Conservation (phyloP, 2,113 vertebrate species). For the Semnornis frantzii region DNA sequence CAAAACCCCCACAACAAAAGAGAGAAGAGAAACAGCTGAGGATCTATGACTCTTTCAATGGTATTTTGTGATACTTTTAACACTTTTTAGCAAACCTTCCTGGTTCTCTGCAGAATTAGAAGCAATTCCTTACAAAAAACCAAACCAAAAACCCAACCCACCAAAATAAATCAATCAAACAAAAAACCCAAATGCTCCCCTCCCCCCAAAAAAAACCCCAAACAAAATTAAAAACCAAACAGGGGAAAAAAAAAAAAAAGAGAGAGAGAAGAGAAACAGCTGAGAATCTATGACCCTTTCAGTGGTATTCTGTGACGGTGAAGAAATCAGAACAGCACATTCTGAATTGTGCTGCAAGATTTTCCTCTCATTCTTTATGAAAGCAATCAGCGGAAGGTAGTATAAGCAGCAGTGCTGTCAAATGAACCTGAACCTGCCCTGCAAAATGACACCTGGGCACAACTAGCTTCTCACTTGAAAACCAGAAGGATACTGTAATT, state of each 20-base stretch:
- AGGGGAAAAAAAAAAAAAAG: no score
- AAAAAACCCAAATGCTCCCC: no score
- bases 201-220: no score
- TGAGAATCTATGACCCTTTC: neutral
- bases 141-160: no score
- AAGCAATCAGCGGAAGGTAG: neutral
- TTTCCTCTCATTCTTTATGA: neutral
- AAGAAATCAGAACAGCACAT: neutral
- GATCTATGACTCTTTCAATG: no score
- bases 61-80: neutral
- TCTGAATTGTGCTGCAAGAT: neutral
- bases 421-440: neutral
- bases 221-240: no score
- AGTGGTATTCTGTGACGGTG: neutral
- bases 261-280: neutral
- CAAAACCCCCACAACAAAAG: no score
- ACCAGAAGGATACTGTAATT: neutral
- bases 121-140: neutral
- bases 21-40: no score
- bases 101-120: neutral
- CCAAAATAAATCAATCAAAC: neutral
- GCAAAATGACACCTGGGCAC: neutral
- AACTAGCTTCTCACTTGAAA: neutral
- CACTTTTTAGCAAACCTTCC: neutral
- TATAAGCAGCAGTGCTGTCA: neutral